These are phyloP conservation scores for Oceanodroma leucorhoa DNA, from an alignment of 2,797 vertebrate genomes.

Conservation along the genomic window DNA sequence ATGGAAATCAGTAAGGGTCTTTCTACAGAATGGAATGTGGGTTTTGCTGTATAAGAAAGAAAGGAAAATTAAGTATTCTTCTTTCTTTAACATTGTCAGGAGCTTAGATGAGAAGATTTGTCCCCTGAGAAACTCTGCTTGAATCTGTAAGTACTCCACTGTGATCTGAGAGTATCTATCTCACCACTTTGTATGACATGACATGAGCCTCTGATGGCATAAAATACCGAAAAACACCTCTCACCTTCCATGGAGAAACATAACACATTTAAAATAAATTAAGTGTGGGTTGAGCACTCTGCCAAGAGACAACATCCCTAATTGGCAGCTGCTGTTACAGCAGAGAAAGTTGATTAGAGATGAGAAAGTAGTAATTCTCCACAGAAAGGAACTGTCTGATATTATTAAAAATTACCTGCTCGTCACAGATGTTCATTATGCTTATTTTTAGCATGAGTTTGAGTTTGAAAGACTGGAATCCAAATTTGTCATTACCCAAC, in stretches of 20 bases:
- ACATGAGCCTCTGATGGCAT: background rate
- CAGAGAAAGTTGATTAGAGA: slow-evolving; percentile 65
- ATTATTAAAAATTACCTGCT: slow-evolving; percentile 69
- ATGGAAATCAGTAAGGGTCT: background rate
- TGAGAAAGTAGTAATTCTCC: slow-evolving; percentile 70
- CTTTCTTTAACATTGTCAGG: background rate
- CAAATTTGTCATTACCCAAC: slow-evolving; percentile 9
- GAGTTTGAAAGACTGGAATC: slow-evolving; percentile 16
- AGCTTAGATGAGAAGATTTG: background rate
- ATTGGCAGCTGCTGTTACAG: slow-evolving; percentile 64
- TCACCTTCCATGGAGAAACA: slow-evolving; percentile 37
- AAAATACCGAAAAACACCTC: background rate
- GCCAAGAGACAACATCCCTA: slow-evolving; percentile 61
- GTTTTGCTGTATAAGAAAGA: background rate
- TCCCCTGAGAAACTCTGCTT: background rate
- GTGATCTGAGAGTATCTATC: background rate
- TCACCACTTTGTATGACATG: background rate
- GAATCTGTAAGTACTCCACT: background rate
- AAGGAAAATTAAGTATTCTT: background rate
- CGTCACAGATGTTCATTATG: slow-evolving; percentile 47
- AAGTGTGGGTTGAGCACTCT: slow-evolving; percentile 31
- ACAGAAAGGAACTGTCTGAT: slow-evolving; percentile 60
- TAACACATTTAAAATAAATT: slow-evolving; percentile 58
- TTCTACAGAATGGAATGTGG: background rate
- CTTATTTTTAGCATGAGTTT: slow-evolving; percentile 27